phyloP scores from a whole-genome alignment of 2,888 invertebrate genomes.

The Caenorhabditis imperialis region DNA sequence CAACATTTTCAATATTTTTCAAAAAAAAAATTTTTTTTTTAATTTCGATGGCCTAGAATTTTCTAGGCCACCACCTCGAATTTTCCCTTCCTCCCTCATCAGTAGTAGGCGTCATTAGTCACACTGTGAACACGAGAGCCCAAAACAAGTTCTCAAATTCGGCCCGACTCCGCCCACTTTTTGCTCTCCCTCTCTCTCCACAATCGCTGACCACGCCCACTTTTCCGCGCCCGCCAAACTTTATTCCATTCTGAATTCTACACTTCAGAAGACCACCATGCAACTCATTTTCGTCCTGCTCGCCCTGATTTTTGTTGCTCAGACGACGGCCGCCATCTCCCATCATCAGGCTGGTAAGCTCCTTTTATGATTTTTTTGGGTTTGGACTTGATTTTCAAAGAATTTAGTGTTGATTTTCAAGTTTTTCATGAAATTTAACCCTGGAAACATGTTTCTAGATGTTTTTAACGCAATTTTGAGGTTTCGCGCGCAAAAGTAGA shows the following conservation, averaged over 20 bases:
- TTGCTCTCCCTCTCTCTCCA: not conserved
- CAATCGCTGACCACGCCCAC: slow-evolving; percentile 12
- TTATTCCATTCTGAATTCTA: not conserved
- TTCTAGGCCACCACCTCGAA: no score
- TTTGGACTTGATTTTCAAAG: not conserved
- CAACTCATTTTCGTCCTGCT: slow-evolving; percentile 12
- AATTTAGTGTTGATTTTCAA: no score
- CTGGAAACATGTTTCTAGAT: no score
- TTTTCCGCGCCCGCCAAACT: not conserved
- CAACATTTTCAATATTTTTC: no score
- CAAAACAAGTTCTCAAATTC: slow-evolving; percentile 29
- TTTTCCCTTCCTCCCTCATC: no score
- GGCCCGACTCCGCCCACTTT: slow-evolving; percentile 5
- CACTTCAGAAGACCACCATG: not conserved
- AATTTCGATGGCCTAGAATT: no score
- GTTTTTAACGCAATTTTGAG: no score
- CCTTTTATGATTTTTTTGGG: not conserved
- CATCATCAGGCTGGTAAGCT: slow-evolving; percentile 43
- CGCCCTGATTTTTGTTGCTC: slow-evolving; percentile 7
- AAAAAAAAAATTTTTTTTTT: no score
- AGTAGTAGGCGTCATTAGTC: no score
- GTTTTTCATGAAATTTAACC: no score
- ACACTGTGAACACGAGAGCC: no score
- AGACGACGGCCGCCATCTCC: slow-evolving; percentile 17
- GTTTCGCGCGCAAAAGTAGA: no score